These are phyloP conservation scores for Lasioglossum vierecki DNA, from an alignment of 2,888 invertebrate genomes.

Conservation along the genomic window DNA sequence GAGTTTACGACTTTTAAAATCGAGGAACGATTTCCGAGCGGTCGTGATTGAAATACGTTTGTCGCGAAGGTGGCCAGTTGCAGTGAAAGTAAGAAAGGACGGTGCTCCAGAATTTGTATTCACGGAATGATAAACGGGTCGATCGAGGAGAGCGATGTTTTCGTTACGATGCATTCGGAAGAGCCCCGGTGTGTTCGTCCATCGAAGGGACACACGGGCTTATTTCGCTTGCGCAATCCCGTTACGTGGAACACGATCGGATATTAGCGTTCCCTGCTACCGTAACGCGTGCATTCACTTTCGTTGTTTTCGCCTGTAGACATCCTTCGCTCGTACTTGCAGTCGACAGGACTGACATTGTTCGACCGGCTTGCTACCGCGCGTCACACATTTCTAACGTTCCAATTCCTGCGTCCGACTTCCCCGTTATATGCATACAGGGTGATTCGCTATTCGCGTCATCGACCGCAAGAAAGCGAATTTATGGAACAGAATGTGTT, in stretches of 20 bases:
- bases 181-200: slow-evolving; percentile 59
- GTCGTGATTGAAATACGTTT: slow-evolving; percentile 54
- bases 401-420: neutral
- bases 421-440: neutral
- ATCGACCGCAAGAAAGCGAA: neutral
- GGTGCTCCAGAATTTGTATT: slow-evolving; percentile 64
- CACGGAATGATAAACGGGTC: slow-evolving; percentile 60
- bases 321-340: neutral
- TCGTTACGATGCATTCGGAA: slow-evolving; percentile 44
- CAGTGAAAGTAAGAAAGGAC: slow-evolving; percentile 67
- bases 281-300: slow-evolving; percentile 11
- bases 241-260: slow-evolving; percentile 47
- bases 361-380: neutral
- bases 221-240: slow-evolving; percentile 56
- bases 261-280: slow-evolving; percentile 38
- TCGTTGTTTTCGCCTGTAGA: slow-evolving; percentile 8
- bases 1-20: slow-evolving; percentile 21
- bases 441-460: neutral
- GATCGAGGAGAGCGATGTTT: slow-evolving; percentile 26
- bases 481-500: neutral
- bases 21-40: slow-evolving; percentile 23
- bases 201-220: slow-evolving; percentile 47
- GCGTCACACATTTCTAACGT: slow-evolving; percentile 14
- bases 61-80: slow-evolving; percentile 33
- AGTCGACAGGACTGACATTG: slow-evolving; percentile 9